These are phyloP conservation scores for Neoseiulus cucumeris DNA, from an alignment of 1,140 invertebrate species.

Conservation along the genomic window DNA sequence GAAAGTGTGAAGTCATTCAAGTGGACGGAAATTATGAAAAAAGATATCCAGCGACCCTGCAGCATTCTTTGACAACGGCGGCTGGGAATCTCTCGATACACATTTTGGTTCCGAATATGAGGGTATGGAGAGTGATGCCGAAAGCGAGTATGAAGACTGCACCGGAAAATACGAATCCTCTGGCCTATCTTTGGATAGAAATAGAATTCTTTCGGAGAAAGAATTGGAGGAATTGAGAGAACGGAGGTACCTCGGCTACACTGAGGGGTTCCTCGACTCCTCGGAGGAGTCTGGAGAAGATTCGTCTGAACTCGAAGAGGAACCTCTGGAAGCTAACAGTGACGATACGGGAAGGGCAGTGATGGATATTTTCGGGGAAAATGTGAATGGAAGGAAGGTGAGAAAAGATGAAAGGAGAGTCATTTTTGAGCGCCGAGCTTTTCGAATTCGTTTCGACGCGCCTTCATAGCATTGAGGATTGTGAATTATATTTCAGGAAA, in stretches of 20 bases:
- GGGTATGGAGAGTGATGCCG: constrained; percentile 37
- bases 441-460: no score
- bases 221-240: constrained; percentile 19
- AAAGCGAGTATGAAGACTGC: constrained; percentile 45
- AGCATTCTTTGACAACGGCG: constrained; percentile 93
- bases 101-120: constrained; percentile 59
- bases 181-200: no score
- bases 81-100: constrained; percentile 93
- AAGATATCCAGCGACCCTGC: constrained; percentile 96
- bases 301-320: constrained; percentile 85
- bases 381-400: no score
- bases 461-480: no score
- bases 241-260: no score
- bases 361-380: no score
- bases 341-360: no score
- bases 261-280: constrained; percentile 43
- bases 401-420: no score
- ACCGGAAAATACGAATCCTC: no score
- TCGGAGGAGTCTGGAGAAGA: constrained; percentile 94
- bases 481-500: no score
- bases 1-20: constrained; percentile 96
- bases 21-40: constrained; percentile 99
- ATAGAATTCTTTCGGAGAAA: constrained; percentile 24
- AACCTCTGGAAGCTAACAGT: constrained; percentile 65
- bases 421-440: no score